phyloP scores from a whole-genome alignment of 2,113 vertebrate species.

The Casuarius casuarius region DNA sequence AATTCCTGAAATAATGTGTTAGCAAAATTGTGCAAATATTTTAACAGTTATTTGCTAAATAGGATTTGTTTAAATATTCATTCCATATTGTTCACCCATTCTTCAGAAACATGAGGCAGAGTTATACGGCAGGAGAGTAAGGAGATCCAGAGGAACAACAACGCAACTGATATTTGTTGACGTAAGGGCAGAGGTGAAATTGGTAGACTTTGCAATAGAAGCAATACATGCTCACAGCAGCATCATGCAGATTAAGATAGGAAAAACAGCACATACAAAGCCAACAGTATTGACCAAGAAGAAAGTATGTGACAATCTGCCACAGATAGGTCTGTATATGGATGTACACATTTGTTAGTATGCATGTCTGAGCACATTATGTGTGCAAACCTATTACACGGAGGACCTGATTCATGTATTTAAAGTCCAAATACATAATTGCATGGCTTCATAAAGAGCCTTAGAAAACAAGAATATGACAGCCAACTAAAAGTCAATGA shows the following conservation, averaged over 20 bases:
- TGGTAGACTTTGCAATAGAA: background rate
- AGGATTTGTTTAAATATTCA: background rate
- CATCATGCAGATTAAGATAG: background rate
- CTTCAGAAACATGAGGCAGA: background rate
- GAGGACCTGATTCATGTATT: background rate
- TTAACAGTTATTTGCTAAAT: background rate
- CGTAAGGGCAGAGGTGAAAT: background rate
- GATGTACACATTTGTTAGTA: background rate
- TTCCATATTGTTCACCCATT: background rate
- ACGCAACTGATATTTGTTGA: background rate
- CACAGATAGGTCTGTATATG: background rate
- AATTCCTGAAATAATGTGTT: fast-evolving
- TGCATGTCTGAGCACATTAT: background rate
- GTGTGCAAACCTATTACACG: background rate
- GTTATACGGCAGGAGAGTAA: background rate
- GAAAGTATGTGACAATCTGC: background rate
- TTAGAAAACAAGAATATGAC: background rate
- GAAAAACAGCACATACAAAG: background rate
- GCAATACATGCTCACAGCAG: background rate
- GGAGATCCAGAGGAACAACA: background rate
- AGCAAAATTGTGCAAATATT: background rate
- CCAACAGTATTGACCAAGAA: background rate
- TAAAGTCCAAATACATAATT: background rate
- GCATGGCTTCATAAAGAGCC: background rate
- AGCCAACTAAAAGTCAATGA: fast-evolving